Evolutionary conservation across 30 jellyfish, hydroid and myxozoan genomes (phyloP).

Genomic region (Hydractinia symbiolongicarpus): DNA sequence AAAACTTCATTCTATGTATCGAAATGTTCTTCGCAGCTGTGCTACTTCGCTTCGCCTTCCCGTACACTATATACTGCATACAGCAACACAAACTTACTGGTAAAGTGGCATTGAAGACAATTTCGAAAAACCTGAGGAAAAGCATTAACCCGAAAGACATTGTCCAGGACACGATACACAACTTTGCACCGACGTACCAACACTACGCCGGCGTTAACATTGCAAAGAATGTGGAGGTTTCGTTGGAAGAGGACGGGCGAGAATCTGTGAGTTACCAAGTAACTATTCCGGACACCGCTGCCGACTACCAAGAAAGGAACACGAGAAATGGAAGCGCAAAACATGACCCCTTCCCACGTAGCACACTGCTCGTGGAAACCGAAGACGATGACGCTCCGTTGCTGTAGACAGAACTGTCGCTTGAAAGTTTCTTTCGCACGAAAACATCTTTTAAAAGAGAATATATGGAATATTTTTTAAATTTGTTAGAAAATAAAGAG

Average conservation of each 20-base stretch:
- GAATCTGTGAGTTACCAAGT: constrained; percentile 72
- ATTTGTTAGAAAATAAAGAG: too few relatives aligned
- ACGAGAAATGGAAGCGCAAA: constrained; percentile 15
- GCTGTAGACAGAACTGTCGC: not conserved
- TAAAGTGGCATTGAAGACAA: constrained; percentile 58
- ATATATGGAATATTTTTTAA: too few relatives aligned
- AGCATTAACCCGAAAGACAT: constrained; percentile 88
- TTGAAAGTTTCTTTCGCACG: too few relatives aligned
- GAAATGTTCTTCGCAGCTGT: constrained; percentile 97
- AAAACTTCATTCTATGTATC: constrained; percentile 75
- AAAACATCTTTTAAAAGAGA: too few relatives aligned
- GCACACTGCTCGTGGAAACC: constrained; percentile 9
- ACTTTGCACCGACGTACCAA: constrained; percentile 88
- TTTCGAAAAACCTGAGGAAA: constrained; percentile 63
- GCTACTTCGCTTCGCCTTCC: constrained; percentile 74
- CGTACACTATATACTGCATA: constrained; percentile 66
- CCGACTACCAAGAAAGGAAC: constrained; percentile 28
- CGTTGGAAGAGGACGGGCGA: constrained; percentile 52
- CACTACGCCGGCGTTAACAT: constrained; percentile 84
- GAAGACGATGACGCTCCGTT: constrained; percentile 22
- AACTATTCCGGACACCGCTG: constrained; percentile 51
- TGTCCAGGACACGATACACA: constrained; percentile 91
- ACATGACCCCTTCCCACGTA: not conserved
- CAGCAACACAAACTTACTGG: constrained; percentile 52
- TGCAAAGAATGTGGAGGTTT: constrained; percentile 33